Base-by-base conservation (phyloP, 2,113 vertebrate species). In the Sardina pilchardus region DNA sequence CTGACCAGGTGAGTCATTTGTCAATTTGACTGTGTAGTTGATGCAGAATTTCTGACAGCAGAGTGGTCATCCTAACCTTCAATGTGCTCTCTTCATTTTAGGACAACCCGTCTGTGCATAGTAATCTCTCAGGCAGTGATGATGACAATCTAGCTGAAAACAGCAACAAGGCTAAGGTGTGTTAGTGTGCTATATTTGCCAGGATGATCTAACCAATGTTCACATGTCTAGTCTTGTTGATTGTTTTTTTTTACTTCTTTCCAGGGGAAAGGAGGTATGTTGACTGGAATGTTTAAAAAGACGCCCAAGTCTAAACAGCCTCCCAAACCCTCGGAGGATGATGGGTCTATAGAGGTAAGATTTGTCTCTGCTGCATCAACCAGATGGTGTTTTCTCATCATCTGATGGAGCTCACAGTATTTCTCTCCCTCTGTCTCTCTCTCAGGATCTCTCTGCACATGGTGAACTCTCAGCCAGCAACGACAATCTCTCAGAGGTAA, bases 401-500 rank as follows among this genome's bases (percentile, higher is more conserved):
- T 34, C 30, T 30, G n/a, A 34, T 16, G 63, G 63, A 67, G 59
- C n/a, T 71, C n/a, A 16, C 9, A 9, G n/a, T 71, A 0, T 71
- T 16, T 34, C 10, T 67, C 24, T 67, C 7, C 1, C 24, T 67
- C 50, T 84, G 12, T 87, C 88, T 81, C 50, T 84, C 5, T 88
- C 88, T 82, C 83, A 92, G 92, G 5, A 71, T 34, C n/a, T 71
- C 4, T 71, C 63, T 34, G 63, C 9, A 34, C 63, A 30, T 9
- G 10, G 8, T 34, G n/a, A 71, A 12, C 84, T 93, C 39, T 92
- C 91, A 4, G 85, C 83, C 87, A 92, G 92, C 89, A 93, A 36
- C 14, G 88, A 93, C 88, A 93, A 90, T 88, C 84, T 91, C 88
- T 90, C 91, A 63, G 93, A 92, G 19, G 63, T 71, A 71, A 86